Evolutionary conservation across 2,797 vertebrate genomes (phyloP).

Genomic region (Apogon hyalosoma): DNA sequence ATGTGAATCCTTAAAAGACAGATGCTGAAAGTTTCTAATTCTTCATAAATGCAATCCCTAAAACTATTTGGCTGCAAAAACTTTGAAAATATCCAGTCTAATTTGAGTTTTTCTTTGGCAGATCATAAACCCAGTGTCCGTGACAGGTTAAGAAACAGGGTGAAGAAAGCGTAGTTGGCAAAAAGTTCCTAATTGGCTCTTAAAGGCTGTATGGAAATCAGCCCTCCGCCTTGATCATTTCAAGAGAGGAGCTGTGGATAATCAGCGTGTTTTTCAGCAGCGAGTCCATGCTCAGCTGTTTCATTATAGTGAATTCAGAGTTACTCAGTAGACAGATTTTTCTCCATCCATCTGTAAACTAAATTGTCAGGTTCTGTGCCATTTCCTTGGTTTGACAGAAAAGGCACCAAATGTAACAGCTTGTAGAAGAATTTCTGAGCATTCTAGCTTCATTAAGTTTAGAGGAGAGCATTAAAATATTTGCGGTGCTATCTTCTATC

Average conservation of each 20-base stretch:
- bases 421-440: slow-evolving; percentile 10
- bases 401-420: slow-evolving; percentile 23
- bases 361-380: slow-evolving; percentile 8
- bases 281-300: slow-evolving; percentile 40
- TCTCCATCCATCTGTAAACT: slow-evolving; percentile 7
- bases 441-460: slow-evolving; percentile 7
- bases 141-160: not conserved
- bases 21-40: not conserved
- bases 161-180: slow-evolving; percentile 16
- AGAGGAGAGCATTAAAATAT: slow-evolving; percentile 2
- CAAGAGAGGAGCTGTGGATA: slow-evolving; percentile 52
- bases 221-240: slow-evolving; percentile 40
- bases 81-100: not conserved
- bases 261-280: slow-evolving; percentile 44
- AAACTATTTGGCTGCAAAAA: slow-evolving; percentile 3
- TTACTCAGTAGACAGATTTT: slow-evolving; percentile 27
- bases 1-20: slow-evolving; percentile 4
- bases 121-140: slow-evolving; percentile 6
- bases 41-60: not conserved
- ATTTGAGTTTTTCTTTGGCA: slow-evolving; percentile 22
- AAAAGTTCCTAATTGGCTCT: slow-evolving; percentile 54
- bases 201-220: slow-evolving; percentile 44
- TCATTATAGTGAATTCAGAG: slow-evolving; percentile 47
- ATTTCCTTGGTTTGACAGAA: slow-evolving; percentile 23
- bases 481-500: not conserved